These are phyloP conservation scores for Poecilia wingei DNA, from an alignment of 2,797 vertebrate species.

Conservation along the genomic window DNA sequence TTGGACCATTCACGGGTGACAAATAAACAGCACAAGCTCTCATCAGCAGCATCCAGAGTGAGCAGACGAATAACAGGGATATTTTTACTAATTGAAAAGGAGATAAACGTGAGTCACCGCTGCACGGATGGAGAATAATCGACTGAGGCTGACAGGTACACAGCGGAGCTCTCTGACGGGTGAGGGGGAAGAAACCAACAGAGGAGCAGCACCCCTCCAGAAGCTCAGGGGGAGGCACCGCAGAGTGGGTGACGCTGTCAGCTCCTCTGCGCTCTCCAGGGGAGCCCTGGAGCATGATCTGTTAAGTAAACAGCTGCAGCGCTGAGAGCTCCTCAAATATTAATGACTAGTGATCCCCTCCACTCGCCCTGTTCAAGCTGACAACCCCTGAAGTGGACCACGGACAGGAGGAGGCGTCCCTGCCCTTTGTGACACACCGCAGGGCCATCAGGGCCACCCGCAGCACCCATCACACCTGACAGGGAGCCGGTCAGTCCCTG, in stretches of 20 bases:
- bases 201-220: not conserved
- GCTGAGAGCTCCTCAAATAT: slow-evolving; percentile 78
- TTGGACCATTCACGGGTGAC: slow-evolving; percentile 35
- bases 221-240: not conserved
- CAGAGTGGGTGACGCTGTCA: slow-evolving; percentile 65
- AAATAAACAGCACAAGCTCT: slow-evolving; percentile 19
- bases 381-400: slow-evolving; percentile 51
- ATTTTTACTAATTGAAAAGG: slow-evolving; percentile 48
- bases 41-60: not conserved
- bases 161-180: slow-evolving; percentile 58
- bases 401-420: slow-evolving; percentile 6
- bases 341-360: slow-evolving; percentile 68
- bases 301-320: slow-evolving; percentile 80
- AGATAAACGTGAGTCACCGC: slow-evolving; percentile 11
- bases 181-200: slow-evolving; percentile 48
- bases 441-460: slow-evolving; percentile 7
- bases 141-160: slow-evolving; percentile 54
- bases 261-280: slow-evolving; percentile 63
- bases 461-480: slow-evolving; percentile 35
- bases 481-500: slow-evolving; percentile 11
- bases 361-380: slow-evolving; percentile 44
- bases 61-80: slow-evolving; percentile 40
- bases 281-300: slow-evolving; percentile 70
- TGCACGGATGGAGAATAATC: not conserved
- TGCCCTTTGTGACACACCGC: slow-evolving; percentile 9